Conservation (phyloP, 2,797 vertebrate species). For the Artibeus lituratus region DNA sequence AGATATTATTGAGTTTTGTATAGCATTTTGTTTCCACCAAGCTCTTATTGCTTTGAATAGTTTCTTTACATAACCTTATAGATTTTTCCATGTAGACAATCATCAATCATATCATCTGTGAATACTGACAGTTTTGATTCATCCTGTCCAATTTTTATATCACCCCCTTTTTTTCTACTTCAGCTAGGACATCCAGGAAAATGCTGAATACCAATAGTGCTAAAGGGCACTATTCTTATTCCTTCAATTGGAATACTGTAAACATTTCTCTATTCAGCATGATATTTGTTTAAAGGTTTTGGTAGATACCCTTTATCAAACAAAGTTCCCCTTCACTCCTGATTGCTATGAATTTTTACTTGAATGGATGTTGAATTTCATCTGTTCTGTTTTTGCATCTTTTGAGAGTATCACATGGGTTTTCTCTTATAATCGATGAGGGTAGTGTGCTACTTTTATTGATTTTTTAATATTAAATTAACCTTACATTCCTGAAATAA, state of each 20-base stretch:
- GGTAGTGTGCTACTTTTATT: background rate
- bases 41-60: slow-evolving; percentile 37
- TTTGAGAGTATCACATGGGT: background rate
- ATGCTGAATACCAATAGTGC: background rate
- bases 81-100: slow-evolving; percentile 39
- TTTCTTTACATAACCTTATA: slow-evolving; percentile 47
- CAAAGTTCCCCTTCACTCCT: background rate
- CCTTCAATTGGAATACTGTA: background rate
- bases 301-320: background rate
- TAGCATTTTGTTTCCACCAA: slow-evolving; percentile 47
- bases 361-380: background rate
- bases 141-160: background rate
- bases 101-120: slow-evolving; percentile 36
- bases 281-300: slow-evolving; percentile 3
- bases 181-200: background rate
- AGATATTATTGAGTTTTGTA: slow-evolving; percentile 58
- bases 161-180: background rate
- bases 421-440: background rate
- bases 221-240: background rate
- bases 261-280: background rate
- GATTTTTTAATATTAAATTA: slow-evolving; percentile 45
- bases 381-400: background rate
- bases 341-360: background rate
- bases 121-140: slow-evolving; percentile 23
- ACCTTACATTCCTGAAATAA: slow-evolving; percentile 29